These are phyloP conservation scores for Heliopora coerulea DNA, from an alignment of 92 coral and sea anemone genomes.

Conservation along the genomic window DNA sequence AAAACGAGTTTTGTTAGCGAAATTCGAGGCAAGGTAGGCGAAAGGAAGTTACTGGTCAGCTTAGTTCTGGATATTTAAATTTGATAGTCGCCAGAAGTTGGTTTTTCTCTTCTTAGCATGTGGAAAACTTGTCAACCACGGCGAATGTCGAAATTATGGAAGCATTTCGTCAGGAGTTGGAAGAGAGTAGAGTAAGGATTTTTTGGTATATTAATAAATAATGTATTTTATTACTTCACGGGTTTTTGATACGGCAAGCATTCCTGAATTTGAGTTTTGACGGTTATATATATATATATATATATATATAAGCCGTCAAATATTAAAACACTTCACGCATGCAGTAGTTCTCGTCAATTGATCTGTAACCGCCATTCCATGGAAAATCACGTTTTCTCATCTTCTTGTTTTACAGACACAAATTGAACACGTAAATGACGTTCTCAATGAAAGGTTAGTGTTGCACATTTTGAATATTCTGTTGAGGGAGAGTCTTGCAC, in stretches of 20 bases:
- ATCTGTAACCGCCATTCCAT: too few relatives aligned
- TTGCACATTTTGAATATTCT: background rate
- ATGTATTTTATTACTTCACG: too few relatives aligned
- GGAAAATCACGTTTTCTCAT: background rate
- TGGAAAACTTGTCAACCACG: slow-evolving; percentile 63
- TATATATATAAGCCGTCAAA: too few relatives aligned
- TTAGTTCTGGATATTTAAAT: background rate
- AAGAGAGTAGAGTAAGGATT: slow-evolving; percentile 21
- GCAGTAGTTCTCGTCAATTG: too few relatives aligned
- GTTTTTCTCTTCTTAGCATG: background rate
- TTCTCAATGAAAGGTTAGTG: slow-evolving; percentile 28
- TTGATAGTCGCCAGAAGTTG: background rate
- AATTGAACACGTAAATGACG: slow-evolving; percentile 18
- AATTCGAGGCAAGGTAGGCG: slow-evolving; percentile 62
- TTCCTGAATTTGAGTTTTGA: too few relatives aligned
- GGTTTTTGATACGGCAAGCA: too few relatives aligned
- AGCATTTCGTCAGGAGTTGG: slow-evolving; percentile 38
- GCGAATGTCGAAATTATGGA: slow-evolving; percentile 75
- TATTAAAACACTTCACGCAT: too few relatives aligned
- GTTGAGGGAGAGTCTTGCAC: too few relatives aligned
- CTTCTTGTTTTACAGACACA: slow-evolving; percentile 3
- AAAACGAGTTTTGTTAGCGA: slow-evolving; percentile 50
- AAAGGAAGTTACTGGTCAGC: background rate
- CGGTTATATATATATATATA: too few relatives aligned
- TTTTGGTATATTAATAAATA: too few relatives aligned